Percentiles rank a stretch among this genome's conserved stretches.
Evolutionary conservation across 1,140 invertebrate genomes (phyloP).

Genomic region (Choristoneura fumiferana): DNA sequence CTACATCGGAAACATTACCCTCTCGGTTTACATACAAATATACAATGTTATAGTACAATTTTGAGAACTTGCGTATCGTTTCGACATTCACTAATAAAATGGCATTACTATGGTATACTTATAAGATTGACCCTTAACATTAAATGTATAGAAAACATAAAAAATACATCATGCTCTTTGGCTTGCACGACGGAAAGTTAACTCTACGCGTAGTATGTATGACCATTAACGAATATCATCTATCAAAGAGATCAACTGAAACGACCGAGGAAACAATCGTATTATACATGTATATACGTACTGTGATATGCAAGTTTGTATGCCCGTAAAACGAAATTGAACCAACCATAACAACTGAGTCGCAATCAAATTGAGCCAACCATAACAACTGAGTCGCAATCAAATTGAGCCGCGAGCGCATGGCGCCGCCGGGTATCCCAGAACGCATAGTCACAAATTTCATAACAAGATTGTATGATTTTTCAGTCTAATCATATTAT

Average conservation of each 20-base stretch:
- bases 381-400: background rate
- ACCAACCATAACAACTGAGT: background rate
- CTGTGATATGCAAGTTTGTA: conserved; percentile 63
- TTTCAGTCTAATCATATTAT: conserved; percentile 72
- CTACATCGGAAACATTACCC: conserved; percentile 62
- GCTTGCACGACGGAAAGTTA: conserved; percentile 74
- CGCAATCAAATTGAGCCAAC: background rate
- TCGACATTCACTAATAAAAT: conserved; percentile 72
- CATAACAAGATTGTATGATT: conserved; percentile 44
- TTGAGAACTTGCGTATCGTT: conserved; percentile 61
- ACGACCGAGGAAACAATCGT: conserved; percentile 47
- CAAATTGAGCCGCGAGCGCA: conserved; percentile 48
- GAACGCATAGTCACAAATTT: conserved; percentile 29
- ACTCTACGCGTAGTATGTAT: conserved; percentile 43
- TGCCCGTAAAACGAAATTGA: conserved; percentile 19
- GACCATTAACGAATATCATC: conserved; percentile 54
- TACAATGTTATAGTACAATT: conserved; percentile 74
- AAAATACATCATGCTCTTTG: conserved; percentile 77
- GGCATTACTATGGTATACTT: conserved; percentile 74
- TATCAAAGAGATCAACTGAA: conserved; percentile 69
- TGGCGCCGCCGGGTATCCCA: conserved; percentile 38
- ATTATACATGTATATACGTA: conserved; percentile 25
- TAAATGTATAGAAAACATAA: conserved; percentile 71
- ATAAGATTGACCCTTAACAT: conserved; percentile 65
- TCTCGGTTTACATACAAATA: conserved; percentile 72